Evolutionary conservation across 1,140 invertebrate species (phyloP), one percentile per base, ranked within the genome.

Genomic region (Drosophila tristis): DNA sequence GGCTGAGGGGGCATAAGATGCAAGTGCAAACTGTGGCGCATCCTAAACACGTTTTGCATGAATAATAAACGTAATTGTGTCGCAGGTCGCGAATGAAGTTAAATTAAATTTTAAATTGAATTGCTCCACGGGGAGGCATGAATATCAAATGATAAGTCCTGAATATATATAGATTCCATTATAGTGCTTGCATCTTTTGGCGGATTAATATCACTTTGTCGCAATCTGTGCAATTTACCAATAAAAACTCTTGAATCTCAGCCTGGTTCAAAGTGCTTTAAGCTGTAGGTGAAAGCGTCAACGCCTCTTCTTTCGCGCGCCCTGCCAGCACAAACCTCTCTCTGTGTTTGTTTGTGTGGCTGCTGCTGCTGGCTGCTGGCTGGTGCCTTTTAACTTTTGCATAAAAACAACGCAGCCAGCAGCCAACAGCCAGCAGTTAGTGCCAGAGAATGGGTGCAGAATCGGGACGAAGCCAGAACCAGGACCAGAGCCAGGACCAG

Each of bases 171-270:
- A 15, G n/a, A 7, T 43, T 56, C 20, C 35, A 43, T 9, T 25
- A n/a, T 29, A 53, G 31, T 39, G 9, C 11, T 39, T 11, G 11
- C 13, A 42, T 13, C 15, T 20, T 53, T 23, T 53, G 2, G 51
- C n/a, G 11, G 31, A 84, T 89, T 74, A 77, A 89, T 89, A 87
- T 84, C 84, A 89, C 84, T 89, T 89, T 77, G 78, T 64, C 76
- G 70, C 80, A 84, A 84, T 89, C 84, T 89, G 84, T 89, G 76
- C 84, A 89, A 89, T 89, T 89, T 89, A 74, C 84, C 84, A 89
- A 89, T 89, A 89, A 89, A 89, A 77, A 39, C 35, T 9, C 72
- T 77, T 72, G 61, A 84, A 89, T 76, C 75, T 78, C 62, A 58
- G 59, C 45, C 35, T 39, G 35, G 35, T 11, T 57, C 55, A 53